Evolutionary conservation across 2,113 vertebrate genomes (phyloP), one percentile per base, ranked within the genome.

Genomic region (Calonectris borealis): DNA sequence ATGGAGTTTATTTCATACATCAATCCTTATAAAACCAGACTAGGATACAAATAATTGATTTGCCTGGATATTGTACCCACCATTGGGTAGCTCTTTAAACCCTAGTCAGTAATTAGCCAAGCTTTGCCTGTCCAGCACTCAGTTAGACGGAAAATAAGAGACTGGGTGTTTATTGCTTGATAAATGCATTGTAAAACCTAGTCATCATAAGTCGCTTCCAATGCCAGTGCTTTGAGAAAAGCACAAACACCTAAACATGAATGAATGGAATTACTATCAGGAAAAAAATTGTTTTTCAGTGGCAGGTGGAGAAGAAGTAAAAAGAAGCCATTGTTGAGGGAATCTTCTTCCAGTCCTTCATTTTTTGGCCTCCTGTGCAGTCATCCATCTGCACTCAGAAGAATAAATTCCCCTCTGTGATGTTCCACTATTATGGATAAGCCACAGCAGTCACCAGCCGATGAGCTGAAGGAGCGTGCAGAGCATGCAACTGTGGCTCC

Each of bases 1-100:
- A 89, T 77, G 84, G 71, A 95, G 70, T 83, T 80, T 91, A 83
- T 91, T 94, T 85, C 38, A 71, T 78, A 71, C n/a, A 87, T 87
- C 40, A 9, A 66, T 88, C 61, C 34, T 91, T 69, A 82, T 24
- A 48, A 96, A 96, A 83, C 21, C 24, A 64, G 61, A 54, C 31
- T 61, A 57, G 44, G 25, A 68, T 21, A 75, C 76, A 93, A 94
- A 83, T 31, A 86, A 76, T 55, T 73, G 40, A 60, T 80, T 94
- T 91, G 57, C 36, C 57, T 94, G 54, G 26, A 42, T 69, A 31
- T 60, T 93, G n/a, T 54, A 52, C 32, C 31, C 42, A 64, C 24
- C 13, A 46, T 20, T 55, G 49, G 21, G 46, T 86, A 86, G 31
- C 10, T 86, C 57, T 79, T 80, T 86, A 89, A 89, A 92, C 16